These are phyloP conservation scores for Andrena chrysosceles DNA, from an alignment of 2,888 invertebrate genomes.

Conservation along the genomic window DNA sequence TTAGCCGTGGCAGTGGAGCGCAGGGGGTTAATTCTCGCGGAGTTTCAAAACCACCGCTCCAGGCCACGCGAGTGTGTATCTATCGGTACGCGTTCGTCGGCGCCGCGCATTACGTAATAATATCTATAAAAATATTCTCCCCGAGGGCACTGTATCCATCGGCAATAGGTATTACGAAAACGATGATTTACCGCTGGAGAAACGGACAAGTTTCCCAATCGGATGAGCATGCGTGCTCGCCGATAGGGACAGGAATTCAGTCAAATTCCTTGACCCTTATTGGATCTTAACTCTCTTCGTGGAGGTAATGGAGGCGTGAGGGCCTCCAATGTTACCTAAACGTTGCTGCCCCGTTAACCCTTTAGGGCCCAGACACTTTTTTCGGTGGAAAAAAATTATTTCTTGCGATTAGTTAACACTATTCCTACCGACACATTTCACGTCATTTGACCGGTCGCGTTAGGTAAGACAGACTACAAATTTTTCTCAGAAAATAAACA, in stretches of 20 bases:
- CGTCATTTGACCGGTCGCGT: no score
- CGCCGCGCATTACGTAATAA: conserved; percentile 26
- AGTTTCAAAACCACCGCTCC: conserved; percentile 13
- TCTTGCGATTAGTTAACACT: no score
- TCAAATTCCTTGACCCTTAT: conserved; percentile 52
- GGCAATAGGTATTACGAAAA: conserved; percentile 42
- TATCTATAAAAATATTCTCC: conserved; percentile 35
- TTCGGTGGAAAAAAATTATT: no score
- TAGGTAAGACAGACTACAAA: no score
- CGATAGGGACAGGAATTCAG: conserved; percentile 8
- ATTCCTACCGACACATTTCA: no score
- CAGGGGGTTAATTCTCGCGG: conserved; percentile 14
- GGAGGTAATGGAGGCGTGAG: conserved; percentile 15
- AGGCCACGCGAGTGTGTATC: not conserved
- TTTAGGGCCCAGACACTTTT: no score
- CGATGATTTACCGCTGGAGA: conserved; percentile 49
- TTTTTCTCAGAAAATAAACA: no score
- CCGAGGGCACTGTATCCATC: not conserved
- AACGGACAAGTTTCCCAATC: conserved; percentile 56
- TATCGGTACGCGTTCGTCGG: not conserved
- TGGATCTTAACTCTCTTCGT: not conserved
- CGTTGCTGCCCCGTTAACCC: not conserved
- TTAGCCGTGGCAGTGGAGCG: conserved; percentile 52
- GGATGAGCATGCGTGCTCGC: conserved; percentile 3
- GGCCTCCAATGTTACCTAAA: conserved; percentile 10